Base-by-base conservation (phyloP, 2,113 vertebrate species). In the Oophaga pumilio region DNA sequence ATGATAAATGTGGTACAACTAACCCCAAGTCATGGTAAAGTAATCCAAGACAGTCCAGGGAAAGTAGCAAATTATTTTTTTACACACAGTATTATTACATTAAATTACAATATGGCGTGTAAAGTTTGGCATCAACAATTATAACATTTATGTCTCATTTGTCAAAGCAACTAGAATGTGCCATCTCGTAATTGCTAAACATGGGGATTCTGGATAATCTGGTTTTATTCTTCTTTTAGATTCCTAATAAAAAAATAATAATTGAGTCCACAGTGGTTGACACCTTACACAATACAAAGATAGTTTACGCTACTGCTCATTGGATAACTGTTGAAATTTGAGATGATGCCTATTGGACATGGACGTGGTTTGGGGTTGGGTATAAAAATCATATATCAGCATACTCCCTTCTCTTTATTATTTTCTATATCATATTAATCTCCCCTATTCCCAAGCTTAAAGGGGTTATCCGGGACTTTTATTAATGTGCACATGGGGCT, bases 141-240 rank as follows among this genome's bases (percentile, higher is more conserved):
- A 17, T 73, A 33, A 73, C 28, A 73, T 73, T 73, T 73, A 43
- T 73, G 69, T 73, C 33, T 18, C 28, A 73, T 73, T 73, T 73
- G 13, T 71, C 17, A 73, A 43, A 73, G 11, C 4, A 17, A 33
- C 26, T 33, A 71, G 15, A 18, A 73, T 2, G 6, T 73, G 26
- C 68, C n/a, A 68, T 68, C 26, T 14, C 10, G 14, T 26, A 24
- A 69, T 14, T 69, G 68, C 14, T 11, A 66, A 24, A 22, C 9
- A 56, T 56, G 12, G 22, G 62, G 8, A 24, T 26, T 26, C 14
- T 68, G 24, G 24, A 68, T 68, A 13, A 68, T 26, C 20, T 9
- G 1, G n/a, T 66, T 66, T 66, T 24, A 66, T 10, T 66, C 62
- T 9, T n/a, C 1, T 10, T n/a, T 66, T 24, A 66, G 8, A n/a